Percentiles rank a stretch among this genome's conserved stretches.
Conservation (phyloP, 1,140 invertebrate species). For the Zaprionus gabonicus region DNA sequence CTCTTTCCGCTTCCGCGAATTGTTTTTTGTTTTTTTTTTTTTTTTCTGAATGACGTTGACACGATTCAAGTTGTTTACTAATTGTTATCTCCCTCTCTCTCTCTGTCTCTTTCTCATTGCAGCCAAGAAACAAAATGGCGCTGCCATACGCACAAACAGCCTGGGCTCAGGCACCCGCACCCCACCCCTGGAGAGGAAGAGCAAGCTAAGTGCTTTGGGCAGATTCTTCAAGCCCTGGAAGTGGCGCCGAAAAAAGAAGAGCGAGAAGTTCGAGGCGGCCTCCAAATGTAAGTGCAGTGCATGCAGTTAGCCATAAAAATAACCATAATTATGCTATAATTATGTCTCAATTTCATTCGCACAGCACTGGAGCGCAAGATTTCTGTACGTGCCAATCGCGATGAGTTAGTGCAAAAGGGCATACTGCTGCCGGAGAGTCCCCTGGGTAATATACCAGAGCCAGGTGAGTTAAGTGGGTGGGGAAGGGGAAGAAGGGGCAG, state of each 20-base stretch:
- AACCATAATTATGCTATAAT: background rate
- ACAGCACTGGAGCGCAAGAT: constrained; percentile 98
- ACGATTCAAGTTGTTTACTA: constrained; percentile 41
- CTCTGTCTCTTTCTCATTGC: constrained; percentile 85
- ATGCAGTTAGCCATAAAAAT: constrained; percentile 54
- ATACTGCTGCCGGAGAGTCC: constrained; percentile 96
- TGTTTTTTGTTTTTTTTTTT: constrained; percentile 14
- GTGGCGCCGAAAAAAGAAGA: constrained; percentile 99
- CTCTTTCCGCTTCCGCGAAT: constrained; percentile 59
- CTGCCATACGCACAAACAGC: constrained; percentile 93
- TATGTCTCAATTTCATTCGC: constrained; percentile 49
- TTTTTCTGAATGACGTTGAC: constrained; percentile 30
- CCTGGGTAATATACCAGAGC: constrained; percentile 91
- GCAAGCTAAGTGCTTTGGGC: constrained; percentile 96
- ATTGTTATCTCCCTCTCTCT: constrained; percentile 45
- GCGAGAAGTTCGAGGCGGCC: constrained; percentile 97
- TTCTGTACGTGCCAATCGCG: constrained; percentile 97
- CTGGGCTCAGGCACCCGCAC: constrained; percentile 91
- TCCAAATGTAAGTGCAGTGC: constrained; percentile 93
- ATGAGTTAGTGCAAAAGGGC: constrained; percentile 98
- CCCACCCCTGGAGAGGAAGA: constrained; percentile 93
- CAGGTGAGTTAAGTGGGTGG: constrained; percentile 86
- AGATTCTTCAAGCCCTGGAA: constrained; percentile 99
- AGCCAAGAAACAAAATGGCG: constrained; percentile 97
- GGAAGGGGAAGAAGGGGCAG: no score